Percentiles rank a stretch among this genome's conserved stretches.
These are phyloP conservation scores for Falco berigora DNA, from an alignment of 2,797 vertebrate genomes.

Conservation along the genomic window DNA sequence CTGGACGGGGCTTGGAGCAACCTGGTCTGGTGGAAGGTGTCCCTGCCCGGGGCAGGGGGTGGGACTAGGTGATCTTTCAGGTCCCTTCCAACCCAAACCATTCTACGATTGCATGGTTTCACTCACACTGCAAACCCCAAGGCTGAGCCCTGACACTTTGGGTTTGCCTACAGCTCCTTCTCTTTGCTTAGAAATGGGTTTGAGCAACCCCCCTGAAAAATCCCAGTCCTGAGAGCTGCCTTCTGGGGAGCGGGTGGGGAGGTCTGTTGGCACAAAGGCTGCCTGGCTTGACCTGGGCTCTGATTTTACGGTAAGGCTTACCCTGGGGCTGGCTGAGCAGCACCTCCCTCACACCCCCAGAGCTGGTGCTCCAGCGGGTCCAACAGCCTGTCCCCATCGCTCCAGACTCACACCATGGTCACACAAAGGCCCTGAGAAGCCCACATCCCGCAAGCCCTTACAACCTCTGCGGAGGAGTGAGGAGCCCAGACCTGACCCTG, in stretches of 20 bases:
- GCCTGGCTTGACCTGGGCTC: not conserved
- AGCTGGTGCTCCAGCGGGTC: accelerated
- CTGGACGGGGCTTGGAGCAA: no score
- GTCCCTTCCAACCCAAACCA: no score
- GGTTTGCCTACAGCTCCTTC: not conserved
- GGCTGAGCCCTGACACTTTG: not conserved
- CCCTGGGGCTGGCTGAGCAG: not conserved
- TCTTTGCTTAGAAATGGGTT: not conserved
- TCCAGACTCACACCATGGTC: accelerated
- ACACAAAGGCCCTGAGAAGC: not conserved
- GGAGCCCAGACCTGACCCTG: not conserved
- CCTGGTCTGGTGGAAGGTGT: no score
- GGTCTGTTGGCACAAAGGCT: not conserved
- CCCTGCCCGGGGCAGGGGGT: no score
- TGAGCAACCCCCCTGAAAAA: not conserved
- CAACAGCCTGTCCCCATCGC: not conserved
- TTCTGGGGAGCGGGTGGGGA: accelerated
- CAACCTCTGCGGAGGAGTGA: accelerated
- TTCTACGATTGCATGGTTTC: not conserved
- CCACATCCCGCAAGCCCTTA: not conserved
- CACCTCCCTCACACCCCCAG: not conserved
- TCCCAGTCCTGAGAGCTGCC: not conserved
- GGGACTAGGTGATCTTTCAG: no score
- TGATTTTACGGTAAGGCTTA: not conserved
- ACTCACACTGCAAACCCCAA: not conserved